Evolutionary conservation across 1,140 invertebrate species (phyloP).

Genomic region (Drusus annulatus): DNA sequence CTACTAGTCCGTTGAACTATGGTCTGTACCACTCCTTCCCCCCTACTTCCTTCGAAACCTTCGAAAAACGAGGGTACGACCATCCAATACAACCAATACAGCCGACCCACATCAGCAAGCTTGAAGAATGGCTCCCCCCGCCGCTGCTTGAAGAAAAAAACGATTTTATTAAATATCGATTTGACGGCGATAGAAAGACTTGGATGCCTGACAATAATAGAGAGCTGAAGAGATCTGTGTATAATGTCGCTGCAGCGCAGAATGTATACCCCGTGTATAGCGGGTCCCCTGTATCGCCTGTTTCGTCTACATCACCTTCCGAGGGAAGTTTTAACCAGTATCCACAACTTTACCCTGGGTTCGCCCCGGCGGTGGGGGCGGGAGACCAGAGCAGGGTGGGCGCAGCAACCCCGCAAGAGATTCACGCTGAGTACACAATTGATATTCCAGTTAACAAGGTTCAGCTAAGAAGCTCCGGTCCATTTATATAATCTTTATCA

Average conservation of each 20-base stretch:
- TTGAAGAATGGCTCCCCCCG: conserved; percentile 16
- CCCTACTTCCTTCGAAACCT: conserved; percentile 61
- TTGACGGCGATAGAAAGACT: conserved; percentile 47
- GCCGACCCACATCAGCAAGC: conserved; percentile 48
- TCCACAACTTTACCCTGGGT: conserved; percentile 26
- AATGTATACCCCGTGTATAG: conserved; percentile 54
- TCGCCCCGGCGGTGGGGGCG: background rate
- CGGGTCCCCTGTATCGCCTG: no score
- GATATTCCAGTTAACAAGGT: conserved; percentile 68
- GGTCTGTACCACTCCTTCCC: conserved; percentile 66
- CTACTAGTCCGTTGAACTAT: conserved; percentile 70
- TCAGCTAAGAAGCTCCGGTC: conserved; percentile 65
- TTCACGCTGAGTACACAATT: conserved; percentile 68
- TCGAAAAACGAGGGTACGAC: conserved; percentile 65
- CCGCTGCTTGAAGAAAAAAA: conserved; percentile 28
- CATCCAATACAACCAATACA: conserved; percentile 51
- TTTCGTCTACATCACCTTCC: conserved; percentile 12
- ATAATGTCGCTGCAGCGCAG: conserved; percentile 26
- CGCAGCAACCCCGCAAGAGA: conserved; percentile 62
- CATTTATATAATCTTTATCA: conserved; percentile 2
- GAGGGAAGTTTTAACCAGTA: conserved; percentile 56
- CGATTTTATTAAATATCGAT: conserved; percentile 54
- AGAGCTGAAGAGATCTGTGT: conserved; percentile 36
- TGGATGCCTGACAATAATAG: conserved; percentile 50
- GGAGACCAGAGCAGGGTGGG: background rate